These are phyloP conservation scores for Anabacerthia variegaticeps DNA, from an alignment of 2,797 vertebrate genomes.

Conservation along the genomic window DNA sequence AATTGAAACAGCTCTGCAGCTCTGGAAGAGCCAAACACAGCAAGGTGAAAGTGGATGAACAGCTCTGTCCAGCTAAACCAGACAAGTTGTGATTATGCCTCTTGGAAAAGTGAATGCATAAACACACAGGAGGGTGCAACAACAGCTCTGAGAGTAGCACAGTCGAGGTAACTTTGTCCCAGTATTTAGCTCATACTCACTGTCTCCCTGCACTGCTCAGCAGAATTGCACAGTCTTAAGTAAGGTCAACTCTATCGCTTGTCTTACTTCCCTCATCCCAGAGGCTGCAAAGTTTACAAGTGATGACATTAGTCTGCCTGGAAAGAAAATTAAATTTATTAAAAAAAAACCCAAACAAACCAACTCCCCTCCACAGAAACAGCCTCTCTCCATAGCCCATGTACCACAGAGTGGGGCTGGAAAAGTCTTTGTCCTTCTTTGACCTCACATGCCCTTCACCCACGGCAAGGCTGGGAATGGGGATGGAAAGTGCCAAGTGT, in stretches of 20 bases:
- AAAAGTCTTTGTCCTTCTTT: background rate
- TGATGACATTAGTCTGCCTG: background rate
- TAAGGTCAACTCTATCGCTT: background rate
- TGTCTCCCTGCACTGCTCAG: background rate
- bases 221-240: background rate
- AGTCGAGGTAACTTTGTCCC: background rate
- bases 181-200: background rate
- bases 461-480: background rate
- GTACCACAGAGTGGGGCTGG: background rate
- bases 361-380: background rate
- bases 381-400: background rate
- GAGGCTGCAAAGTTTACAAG: background rate
- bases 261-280: background rate
- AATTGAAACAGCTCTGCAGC: background rate
- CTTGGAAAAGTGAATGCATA: background rate
- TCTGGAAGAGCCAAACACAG: background rate
- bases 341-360: background rate
- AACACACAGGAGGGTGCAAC: background rate
- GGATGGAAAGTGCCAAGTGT: slow-evolving; percentile 47
- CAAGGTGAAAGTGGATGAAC: background rate
- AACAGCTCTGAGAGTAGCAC: background rate
- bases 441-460: background rate
- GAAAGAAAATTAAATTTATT: slow-evolving; percentile 49
- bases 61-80: background rate
- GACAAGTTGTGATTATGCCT: background rate